Conservation (phyloP, 2,113 vertebrate species). For the Cairina moschata region DNA sequence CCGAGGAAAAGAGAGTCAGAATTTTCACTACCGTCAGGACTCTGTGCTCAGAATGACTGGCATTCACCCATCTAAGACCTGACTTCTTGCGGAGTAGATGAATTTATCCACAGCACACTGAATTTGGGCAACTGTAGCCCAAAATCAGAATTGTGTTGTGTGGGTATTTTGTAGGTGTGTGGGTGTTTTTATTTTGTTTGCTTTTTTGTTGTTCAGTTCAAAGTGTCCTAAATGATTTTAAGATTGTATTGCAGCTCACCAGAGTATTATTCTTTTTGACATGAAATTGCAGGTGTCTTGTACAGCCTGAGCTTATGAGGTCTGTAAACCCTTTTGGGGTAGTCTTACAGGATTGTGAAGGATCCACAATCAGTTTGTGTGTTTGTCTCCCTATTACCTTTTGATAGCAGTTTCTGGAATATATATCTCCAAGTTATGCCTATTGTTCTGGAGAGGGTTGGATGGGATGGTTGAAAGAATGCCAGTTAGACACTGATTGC, state of each 20-base stretch:
- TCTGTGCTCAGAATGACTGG: accelerated
- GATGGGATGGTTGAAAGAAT: neutral
- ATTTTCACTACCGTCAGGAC: accelerated
- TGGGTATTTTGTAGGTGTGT: accelerated
- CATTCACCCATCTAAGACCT: neutral
- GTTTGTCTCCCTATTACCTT: neutral
- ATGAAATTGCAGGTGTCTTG: neutral
- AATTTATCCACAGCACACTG: neutral
- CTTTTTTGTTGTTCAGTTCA: neutral
- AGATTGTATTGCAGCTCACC: neutral
- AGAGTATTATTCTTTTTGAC: neutral
- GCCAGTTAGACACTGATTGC: neutral
- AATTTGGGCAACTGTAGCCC: neutral
- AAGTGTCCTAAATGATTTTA: neutral
- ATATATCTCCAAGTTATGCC: neutral
- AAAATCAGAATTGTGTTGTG: neutral
- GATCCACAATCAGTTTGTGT: neutral
- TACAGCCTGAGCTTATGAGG: neutral
- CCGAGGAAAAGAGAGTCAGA: neutral
- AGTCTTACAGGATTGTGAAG: neutral
- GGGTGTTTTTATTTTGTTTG: accelerated
- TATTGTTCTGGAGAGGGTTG: neutral
- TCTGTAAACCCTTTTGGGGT: neutral
- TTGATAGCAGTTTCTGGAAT: neutral
- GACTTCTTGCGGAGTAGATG: neutral